Percentiles rank a stretch among this genome's conserved stretches.
These are phyloP conservation scores for Apantesis nais DNA, from an alignment of 2,888 invertebrate genomes.

Conservation along the genomic window DNA sequence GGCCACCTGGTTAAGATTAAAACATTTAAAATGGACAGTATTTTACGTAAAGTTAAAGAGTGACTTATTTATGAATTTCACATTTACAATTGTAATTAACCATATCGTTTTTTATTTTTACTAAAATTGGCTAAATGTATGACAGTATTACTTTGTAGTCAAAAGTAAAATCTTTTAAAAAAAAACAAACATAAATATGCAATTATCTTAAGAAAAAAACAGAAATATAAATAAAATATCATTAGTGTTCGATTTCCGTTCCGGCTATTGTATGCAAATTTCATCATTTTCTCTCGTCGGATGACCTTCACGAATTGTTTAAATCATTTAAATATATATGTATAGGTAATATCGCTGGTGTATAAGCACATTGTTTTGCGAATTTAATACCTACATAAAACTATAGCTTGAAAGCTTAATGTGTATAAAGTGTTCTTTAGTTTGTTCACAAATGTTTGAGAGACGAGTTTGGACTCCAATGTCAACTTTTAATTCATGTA, in stretches of 20 bases:
- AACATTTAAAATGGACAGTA: conserved; percentile 29
- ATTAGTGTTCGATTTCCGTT: too few species aligned
- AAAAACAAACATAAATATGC: too few species aligned
- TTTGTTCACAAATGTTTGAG: not conserved
- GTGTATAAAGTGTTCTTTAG: not conserved
- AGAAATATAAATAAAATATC: not conserved
- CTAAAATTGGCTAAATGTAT: not conserved
- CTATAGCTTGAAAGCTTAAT: not conserved
- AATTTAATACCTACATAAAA: not conserved
- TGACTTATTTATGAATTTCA: not conserved
- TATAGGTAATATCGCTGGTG: too few species aligned
- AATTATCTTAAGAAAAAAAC: too few species aligned
- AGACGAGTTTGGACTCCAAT: not conserved
- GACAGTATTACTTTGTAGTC: too few species aligned
- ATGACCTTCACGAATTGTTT: not conserved
- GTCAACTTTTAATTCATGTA: too few species aligned
- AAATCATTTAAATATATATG: too few species aligned
- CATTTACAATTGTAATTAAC: not conserved
- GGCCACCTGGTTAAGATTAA: conserved; percentile 26
- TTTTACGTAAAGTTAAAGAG: not conserved
- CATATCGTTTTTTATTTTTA: too few species aligned
- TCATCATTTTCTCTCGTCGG: not conserved
- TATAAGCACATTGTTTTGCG: too few species aligned
- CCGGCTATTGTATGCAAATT: too few species aligned
- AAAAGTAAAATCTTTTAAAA: not conserved